Evolutionary conservation across 1,140 invertebrate species (phyloP).

Genomic region (Cataglyphis hispanica): DNA sequence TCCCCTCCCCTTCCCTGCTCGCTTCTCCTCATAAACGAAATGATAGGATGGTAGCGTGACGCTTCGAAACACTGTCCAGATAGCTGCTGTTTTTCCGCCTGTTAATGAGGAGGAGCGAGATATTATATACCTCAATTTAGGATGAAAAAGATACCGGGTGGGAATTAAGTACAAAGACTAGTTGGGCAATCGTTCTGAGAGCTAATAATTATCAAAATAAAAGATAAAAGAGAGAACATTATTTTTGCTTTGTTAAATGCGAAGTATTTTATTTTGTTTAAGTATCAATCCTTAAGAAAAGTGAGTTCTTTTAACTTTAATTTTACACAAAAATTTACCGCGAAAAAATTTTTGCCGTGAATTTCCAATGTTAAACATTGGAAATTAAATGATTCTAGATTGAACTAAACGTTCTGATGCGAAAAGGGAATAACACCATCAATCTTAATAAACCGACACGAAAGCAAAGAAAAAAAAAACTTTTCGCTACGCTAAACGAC

Average conservation of each 20-base stretch:
- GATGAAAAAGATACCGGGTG: not conserved
- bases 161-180: not conserved
- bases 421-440: not conserved
- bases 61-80: not conserved
- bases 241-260: not conserved
- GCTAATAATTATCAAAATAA: not conserved
- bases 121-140: slow-evolving; percentile 22
- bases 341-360: not conserved
- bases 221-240: not conserved
- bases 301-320: too few relatives aligned
- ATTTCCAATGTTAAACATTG: not conserved
- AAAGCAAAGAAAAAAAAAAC: not conserved
- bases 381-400: slow-evolving; percentile 5
- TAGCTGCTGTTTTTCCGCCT: slow-evolving; percentile 31
- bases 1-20: not conserved
- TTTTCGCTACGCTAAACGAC: not conserved
- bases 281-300: not conserved
- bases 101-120: slow-evolving; percentile 19
- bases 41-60: slow-evolving; percentile 33
- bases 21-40: slow-evolving; percentile 13
- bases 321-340: not conserved
- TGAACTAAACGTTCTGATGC: not conserved
- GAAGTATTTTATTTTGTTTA: not conserved
- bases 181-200: not conserved
- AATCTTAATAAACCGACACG: not conserved